Evolutionary conservation across 2,113 vertebrate genomes (phyloP), one percentile per base, ranked within the genome.

Genomic region (Phalacrocorax carbo): DNA sequence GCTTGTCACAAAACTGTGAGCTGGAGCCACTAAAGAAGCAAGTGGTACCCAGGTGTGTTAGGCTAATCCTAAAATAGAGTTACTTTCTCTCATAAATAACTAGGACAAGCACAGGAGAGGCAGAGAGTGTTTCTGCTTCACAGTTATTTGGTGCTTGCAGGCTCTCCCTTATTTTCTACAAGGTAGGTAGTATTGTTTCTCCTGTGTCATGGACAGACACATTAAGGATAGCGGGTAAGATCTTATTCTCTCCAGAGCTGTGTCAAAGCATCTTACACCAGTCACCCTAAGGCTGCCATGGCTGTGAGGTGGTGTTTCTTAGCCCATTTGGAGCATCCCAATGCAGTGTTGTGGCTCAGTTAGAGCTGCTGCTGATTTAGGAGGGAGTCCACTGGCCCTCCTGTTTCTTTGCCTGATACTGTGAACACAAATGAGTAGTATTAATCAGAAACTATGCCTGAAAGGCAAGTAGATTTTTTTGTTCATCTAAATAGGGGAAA

Each of bases 11-110:
- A 71, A 94, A 79, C 75, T 58, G 46, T 83, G 87, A 91, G 78
- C 78, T 80, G 92, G 82, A 94, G 93, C 86, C 89, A 49, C 73
- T 89, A 79, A 93, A 85, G 62, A 93, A 94, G 87, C 87, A 93
- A 90, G 94, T 76, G 81, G 93, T 89, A 93, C 61, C 65, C 66
- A 79, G 89, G 87, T 77, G 73, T 49, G 44, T 62, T 77, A 82
- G 75, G 40, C 46, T 93, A 87, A 94, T 79, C 54, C 90, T 79
- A 61, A 82, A 0, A 10, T 57, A 61, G 48, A 46, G 44, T 85
- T 87, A 90, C 70, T 90, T 91, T 82, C 75, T 30, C 75, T 87
- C 71, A 10, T 20, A 48, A 71, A 55, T 84, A 75, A 86, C 42
- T 34, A 34, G 73, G 57, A 72, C 44, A 52, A 73, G 62, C 69